Base-by-base conservation (phyloP, 2,797 vertebrate genomes). In the Pseudochaenichthys georgianus region DNA sequence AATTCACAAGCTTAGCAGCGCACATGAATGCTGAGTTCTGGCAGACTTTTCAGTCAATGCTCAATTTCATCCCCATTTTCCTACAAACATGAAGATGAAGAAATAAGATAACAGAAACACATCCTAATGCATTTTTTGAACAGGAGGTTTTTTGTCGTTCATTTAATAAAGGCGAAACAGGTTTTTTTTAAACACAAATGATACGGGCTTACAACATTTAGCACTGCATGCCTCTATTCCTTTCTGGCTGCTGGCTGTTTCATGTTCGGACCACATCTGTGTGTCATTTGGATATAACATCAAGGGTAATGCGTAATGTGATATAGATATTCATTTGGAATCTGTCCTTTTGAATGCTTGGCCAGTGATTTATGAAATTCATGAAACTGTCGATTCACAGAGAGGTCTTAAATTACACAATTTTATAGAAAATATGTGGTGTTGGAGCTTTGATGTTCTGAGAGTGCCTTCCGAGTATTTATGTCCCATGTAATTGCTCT, bases 241-340 rank as follows among this genome's bases (percentile, higher is more conserved):
- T 70, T 52, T 31, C 41, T 28, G 47, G 63, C 23, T 12, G 51
- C 51, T 28, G 0, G 46, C 13, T 71, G 17, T 69, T 72, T 55
- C 52, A 51, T 13, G 3, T 28, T 59, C 28, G 28, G 28, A 28
- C 28, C 28, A 28, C 28, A 28, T 28, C 11, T 71, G 11, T 46
- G 50, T 53, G 64, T 57, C 50, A 52, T 81, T 67, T 70, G 53
- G 53, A 7, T 48, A 4, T 72, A 70, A 58, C 23, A 28, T 76
- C 55, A 64, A 70, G 70, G 69, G 52, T 70, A 80, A 72, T 77
- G 47, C 42, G 74, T 62, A 67, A 51, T 71, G 59, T 53, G 17
- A 57, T 54, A 78, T 70, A 31, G 45, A 71, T 38, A 38, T 81
- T 73, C 62, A 48, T 7, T 72, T 54, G 54, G 21, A 70, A 67